Evolutionary conservation across 2,797 vertebrate genomes (phyloP).

Genomic region (Melanogrammus aeglefinus): DNA sequence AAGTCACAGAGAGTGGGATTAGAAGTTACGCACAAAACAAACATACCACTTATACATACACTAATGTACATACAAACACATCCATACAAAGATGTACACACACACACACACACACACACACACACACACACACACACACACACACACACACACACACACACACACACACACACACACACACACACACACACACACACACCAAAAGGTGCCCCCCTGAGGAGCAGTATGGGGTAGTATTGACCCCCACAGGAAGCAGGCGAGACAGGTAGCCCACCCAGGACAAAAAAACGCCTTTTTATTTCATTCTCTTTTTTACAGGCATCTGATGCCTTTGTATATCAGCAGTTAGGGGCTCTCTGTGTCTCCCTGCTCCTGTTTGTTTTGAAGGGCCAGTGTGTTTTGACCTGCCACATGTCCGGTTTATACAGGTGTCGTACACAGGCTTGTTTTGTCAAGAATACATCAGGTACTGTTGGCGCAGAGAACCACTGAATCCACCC

Average conservation of each 20-base stretch:
- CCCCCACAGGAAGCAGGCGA: constrained; percentile 70
- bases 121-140: constrained; percentile 6
- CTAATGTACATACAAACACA: constrained; percentile 1
- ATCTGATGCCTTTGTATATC: constrained; percentile 55
- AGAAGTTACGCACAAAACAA: neutral
- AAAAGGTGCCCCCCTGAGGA: constrained; percentile 22
- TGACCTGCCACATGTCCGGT: constrained; percentile 3
- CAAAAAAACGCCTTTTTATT: constrained; percentile 40
- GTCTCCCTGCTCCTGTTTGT: constrained; percentile 32
- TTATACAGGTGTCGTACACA: neutral
- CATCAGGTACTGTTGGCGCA: neutral
- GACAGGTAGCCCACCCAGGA: constrained; percentile 69
- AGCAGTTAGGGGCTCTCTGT: constrained; percentile 46
- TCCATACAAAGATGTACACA: neutral
- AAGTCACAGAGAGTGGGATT: neutral
- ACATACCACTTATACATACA: constrained; percentile 3
- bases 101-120: constrained; percentile 20
- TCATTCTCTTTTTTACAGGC: constrained; percentile 15
- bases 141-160: neutral
- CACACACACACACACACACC: constrained; percentile 20
- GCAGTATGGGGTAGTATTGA: neutral
- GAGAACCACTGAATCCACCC: no score
- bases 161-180: constrained; percentile 16
- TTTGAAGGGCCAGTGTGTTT: constrained; percentile 33
- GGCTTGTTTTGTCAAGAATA: neutral